These are phyloP conservation scores for Hippocampus abdominalis DNA, from an alignment of 2,113 vertebrate species.

Conservation along the genomic window DNA sequence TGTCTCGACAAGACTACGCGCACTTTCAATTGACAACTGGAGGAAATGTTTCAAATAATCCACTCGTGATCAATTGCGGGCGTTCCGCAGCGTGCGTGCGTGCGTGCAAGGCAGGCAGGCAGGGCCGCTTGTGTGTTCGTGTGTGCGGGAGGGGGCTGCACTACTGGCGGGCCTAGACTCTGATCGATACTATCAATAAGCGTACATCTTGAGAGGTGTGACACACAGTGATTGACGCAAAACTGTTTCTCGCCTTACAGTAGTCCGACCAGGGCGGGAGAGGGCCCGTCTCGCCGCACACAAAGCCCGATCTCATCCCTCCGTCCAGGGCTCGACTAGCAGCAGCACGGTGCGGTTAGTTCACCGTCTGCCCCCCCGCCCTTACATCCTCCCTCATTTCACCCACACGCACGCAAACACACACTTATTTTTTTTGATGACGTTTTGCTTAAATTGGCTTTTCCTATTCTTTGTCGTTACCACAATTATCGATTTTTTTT, in stretches of 20 bases:
- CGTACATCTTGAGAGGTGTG: slow-evolving; percentile 68
- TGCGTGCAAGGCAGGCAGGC: slow-evolving; percentile 5
- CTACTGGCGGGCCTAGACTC: slow-evolving; percentile 50
- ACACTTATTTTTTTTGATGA: neutral
- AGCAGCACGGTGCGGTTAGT: slow-evolving; percentile 80
- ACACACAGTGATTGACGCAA: slow-evolving; percentile 71
- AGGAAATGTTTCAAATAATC: slow-evolving; percentile 58
- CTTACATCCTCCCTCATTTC: neutral
- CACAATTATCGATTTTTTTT: slow-evolving; percentile 4
- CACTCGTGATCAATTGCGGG: slow-evolving; percentile 40
- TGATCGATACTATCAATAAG: slow-evolving; percentile 70
- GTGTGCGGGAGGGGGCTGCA: slow-evolving; percentile 10
- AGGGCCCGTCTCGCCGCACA: slow-evolving; percentile 76
- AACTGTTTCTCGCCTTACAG: slow-evolving; percentile 76
- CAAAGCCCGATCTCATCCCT: slow-evolving; percentile 75
- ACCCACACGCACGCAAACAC: slow-evolving; percentile 5
- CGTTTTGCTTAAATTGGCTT: neutral
- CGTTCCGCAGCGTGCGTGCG: slow-evolving; percentile 27
- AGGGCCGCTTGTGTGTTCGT: slow-evolving; percentile 28
- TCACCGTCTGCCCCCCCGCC: slow-evolving; percentile 64
- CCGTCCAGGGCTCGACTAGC: slow-evolving; percentile 72
- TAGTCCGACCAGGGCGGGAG: slow-evolving; percentile 75
- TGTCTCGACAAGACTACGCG: slow-evolving; percentile 42
- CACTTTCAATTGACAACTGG: slow-evolving; percentile 44
- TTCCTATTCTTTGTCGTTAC: neutral